These are phyloP conservation scores for Acrocephalus arundinaceus DNA, from an alignment of 2,113 vertebrate genomes.

Conservation along the genomic window DNA sequence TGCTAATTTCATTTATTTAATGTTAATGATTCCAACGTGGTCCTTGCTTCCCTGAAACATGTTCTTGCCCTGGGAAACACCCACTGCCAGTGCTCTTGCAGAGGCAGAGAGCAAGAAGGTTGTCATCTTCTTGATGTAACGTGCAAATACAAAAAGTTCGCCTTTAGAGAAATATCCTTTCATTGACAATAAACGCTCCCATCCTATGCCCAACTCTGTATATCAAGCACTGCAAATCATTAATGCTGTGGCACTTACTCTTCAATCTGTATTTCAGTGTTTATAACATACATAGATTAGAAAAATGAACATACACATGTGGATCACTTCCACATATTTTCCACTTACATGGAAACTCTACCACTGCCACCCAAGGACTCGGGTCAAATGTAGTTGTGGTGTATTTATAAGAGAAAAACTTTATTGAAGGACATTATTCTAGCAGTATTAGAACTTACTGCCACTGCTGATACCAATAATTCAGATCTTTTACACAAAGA, in stretches of 20 bases:
- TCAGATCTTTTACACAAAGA: not conserved
- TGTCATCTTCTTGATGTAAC: not conserved
- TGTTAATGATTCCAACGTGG: not conserved
- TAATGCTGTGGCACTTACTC: not conserved
- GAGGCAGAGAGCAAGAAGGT: not conserved
- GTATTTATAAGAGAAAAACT: not conserved
- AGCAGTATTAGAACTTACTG: not conserved
- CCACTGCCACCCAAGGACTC: not conserved
- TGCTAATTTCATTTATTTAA: not conserved
- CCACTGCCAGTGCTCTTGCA: not conserved
- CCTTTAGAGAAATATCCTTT: not conserved
- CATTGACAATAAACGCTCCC: not conserved
- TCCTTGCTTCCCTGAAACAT: not conserved
- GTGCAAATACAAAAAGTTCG: not conserved
- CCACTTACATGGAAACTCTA: not conserved
- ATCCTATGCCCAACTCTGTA: not conserved
- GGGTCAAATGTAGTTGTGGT: not conserved
- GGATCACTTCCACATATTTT: not conserved
- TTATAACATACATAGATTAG: not conserved
- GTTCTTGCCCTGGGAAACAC: not conserved
- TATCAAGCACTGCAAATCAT: not conserved
- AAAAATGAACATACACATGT: fast-evolving
- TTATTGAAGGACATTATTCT: not conserved
- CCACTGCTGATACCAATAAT: not conserved
- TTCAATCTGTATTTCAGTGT: not conserved